A percentile compares a stretch with the other conserved stretches of the same genome.
Conservation (phyloP, 2,113 vertebrate genomes). For the Platysternon megacephalum region DNA sequence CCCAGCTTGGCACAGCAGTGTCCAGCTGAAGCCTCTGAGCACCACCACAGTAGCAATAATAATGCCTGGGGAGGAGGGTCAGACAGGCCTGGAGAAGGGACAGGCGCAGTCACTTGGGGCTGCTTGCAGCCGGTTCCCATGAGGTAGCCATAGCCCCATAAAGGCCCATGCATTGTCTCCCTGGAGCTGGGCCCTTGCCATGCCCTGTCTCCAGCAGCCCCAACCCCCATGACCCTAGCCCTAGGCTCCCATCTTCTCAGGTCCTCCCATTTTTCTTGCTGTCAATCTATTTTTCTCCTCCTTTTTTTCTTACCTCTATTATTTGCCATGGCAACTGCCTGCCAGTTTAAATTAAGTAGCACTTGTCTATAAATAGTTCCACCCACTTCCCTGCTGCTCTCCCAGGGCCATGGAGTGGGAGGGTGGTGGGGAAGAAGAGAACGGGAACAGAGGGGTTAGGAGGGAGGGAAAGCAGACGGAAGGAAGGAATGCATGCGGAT, state of each 20-base stretch:
- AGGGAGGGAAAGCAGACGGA: background rate
- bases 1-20: background rate
- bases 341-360: conserved; percentile 57
- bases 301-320: conserved; percentile 62
- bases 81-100: background rate
- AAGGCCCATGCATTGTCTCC: background rate
- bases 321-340: conserved; percentile 82
- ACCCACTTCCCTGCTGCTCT: conserved; percentile 51
- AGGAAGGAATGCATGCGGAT: background rate
- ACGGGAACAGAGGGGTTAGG: background rate
- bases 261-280: background rate
- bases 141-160: background rate
- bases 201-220: background rate
- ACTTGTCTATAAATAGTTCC: conserved; percentile 81
- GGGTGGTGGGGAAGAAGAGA: background rate
- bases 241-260: background rate
- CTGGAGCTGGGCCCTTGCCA: too few relatives aligned
- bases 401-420: background rate
- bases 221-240: background rate
- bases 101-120: background rate
- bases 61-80: background rate
- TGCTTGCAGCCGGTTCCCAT: background rate
- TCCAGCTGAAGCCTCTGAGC: background rate
- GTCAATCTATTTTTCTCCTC: conserved; percentile 11
- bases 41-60: too few relatives aligned